phyloP scores from a whole-genome alignment of 2,888 invertebrate species.

The Hirtodrosophila alboralis region DNA sequence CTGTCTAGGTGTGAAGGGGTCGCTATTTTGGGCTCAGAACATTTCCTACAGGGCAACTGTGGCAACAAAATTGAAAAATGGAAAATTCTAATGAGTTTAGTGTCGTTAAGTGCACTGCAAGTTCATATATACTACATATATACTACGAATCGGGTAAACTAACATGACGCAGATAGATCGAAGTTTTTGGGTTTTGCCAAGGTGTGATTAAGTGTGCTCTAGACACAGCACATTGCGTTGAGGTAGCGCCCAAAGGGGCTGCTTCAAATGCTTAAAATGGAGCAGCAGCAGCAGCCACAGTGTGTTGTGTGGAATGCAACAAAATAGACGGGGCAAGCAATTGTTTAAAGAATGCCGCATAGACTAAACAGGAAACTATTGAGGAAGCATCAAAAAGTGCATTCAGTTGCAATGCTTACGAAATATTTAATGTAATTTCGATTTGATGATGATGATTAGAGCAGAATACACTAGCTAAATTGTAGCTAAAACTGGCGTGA shows the following conservation, averaged over 20 bases:
- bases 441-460: no score
- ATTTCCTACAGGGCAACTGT: conserved; percentile 8
- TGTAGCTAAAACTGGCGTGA: no score
- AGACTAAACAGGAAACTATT: conserved; percentile 6
- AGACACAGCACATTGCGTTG: conserved; percentile 23
- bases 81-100: conserved; percentile 63
- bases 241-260: conserved; percentile 1
- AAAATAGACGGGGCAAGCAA: not conserved
- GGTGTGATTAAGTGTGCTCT: conserved; percentile 37
- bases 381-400: conserved; percentile 2
- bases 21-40: conserved; percentile 29
- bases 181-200: conserved; percentile 11
- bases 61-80: conserved; percentile 58
- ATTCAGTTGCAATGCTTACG: no score
- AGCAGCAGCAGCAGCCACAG: not conserved
- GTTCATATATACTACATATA: not conserved
- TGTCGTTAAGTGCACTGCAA: conserved; percentile 29
- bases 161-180: conserved; percentile 47
- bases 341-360: not conserved
- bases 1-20: conserved; percentile 57
- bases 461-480: no score
- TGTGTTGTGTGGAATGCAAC: not conserved
- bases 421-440: no score
- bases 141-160: no score
- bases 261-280: not conserved